Evolutionary conservation across 2,797 vertebrate genomes (phyloP), one percentile per base, ranked within the genome.

Genomic region (Acanthurus leucopareius): DNA sequence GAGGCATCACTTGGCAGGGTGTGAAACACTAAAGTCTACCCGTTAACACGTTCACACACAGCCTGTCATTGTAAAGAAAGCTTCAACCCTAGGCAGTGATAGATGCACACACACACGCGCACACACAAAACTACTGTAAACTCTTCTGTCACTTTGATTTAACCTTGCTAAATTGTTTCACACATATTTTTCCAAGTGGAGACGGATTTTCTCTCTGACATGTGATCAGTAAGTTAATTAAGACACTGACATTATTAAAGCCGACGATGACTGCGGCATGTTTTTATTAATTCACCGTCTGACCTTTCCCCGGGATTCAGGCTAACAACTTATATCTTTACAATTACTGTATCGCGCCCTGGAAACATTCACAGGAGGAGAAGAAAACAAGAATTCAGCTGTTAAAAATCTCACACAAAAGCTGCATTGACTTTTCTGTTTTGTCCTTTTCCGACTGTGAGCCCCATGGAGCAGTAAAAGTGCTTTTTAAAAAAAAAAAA

Each of bases 191-290:
- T 79, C 52, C 64, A 76, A 80, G 75, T 53, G 32, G 69, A 87
- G 81, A 54, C 20, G 42, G 75, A 75, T 89, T 84, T 90, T 71
- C 72, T 59, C 71, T 47, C 66, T 80, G 85, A 84, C 78, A 75
- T 73, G 82, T 83, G 78, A 87, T 64, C 59, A 59, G 86, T 66
- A 77, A 92, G 89, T 90, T 92, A 92, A 94, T 93, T 92, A 90
- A 93, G 86, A 91, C 72, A 65, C 73, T 92, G 92, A 86, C 92
- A 93, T 94, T 93, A 93, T 93, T 87, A 92, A 90, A 91, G 82
- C 65, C 48, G 73, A 68, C 74, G 79, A 71, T 75, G 86, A 88
- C 56, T 84, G 86, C 56, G 68, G 75, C 48, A 42, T 90, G 88
- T 91, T 92, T 91, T 91, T 91, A 91, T 91, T 89, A 91, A 94